Conservation (phyloP, 2,888 invertebrate genomes). For the Temnothorax ravouxi region DNA sequence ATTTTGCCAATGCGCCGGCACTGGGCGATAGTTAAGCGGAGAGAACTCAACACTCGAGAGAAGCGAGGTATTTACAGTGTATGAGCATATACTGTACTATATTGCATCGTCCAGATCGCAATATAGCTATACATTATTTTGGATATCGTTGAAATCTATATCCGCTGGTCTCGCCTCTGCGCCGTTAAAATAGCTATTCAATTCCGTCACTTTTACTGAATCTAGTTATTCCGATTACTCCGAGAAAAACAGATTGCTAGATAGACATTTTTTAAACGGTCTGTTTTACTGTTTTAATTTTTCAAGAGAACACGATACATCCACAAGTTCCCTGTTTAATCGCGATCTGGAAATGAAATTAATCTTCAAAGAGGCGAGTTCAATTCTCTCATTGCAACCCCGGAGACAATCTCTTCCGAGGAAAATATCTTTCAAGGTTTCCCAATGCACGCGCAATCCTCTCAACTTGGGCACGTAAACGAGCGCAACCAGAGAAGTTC, state of each 20-base stretch:
- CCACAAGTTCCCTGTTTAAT: constrained; percentile 24
- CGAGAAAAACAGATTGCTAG: not conserved
- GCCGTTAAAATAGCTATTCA: not conserved
- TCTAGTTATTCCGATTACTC: not conserved
- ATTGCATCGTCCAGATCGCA: not conserved
- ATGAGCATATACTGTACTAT: not conserved
- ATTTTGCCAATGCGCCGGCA: constrained; percentile 3
- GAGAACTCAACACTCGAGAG: constrained; percentile 27
- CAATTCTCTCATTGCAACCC: constrained; percentile 20
- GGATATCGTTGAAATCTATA: not conserved
- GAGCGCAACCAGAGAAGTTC: constrained; percentile 14
- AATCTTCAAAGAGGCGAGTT: constrained; percentile 37
- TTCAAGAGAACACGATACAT: not conserved
- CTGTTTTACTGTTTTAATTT: constrained; percentile 20
- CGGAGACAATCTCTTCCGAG: not conserved
- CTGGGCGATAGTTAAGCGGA: not conserved
- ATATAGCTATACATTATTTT: not conserved
- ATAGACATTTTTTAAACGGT: not conserved
- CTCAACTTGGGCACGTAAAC: constrained; percentile 14
- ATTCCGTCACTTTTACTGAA: not conserved
- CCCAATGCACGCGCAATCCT: constrained; percentile 39
- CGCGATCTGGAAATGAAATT: constrained; percentile 39
- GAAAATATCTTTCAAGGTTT: constrained; percentile 46
- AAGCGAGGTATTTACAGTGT: constrained; percentile 1
- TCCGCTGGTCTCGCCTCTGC: not conserved